Conservation (phyloP, 2,797 vertebrate genomes). For the Discoglossus pictus region DNA sequence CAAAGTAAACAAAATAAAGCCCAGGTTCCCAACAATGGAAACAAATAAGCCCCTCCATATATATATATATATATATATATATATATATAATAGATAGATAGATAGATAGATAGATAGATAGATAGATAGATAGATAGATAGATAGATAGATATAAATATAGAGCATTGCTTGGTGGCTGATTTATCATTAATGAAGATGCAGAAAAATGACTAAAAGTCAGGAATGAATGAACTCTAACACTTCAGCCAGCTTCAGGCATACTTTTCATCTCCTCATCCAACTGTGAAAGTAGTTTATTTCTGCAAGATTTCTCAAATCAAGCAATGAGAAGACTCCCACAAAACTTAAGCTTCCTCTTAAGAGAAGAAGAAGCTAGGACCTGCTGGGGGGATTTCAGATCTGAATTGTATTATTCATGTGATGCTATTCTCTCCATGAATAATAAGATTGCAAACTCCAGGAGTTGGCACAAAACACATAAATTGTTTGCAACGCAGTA, state of each 20-base stretch:
- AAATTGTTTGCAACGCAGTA: background rate
- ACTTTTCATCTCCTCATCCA: background rate
- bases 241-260: background rate
- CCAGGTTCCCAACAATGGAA: no score
- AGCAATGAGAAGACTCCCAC: conserved; percentile 1
- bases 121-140: no score
- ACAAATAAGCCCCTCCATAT: no score
- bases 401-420: conserved; percentile 22
- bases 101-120: no score
- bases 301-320: conserved; percentile 6
- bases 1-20: no score
- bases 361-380: background rate
- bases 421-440: conserved; percentile 13
- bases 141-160: no score
- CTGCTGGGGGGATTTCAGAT: conserved; percentile 3
- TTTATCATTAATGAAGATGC: no score
- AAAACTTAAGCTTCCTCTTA: conserved; percentile 6
- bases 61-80: no score
- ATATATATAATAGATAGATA: no score
- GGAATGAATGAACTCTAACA: no score
- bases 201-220: no score
- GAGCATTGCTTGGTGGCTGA: no score
- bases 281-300: conserved; percentile 16
- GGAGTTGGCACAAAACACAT: background rate
- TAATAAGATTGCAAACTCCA: conserved; percentile 23